Evolutionary conservation across 2,888 invertebrate genomes (phyloP).

Genomic region (Orthosia incerta): DNA sequence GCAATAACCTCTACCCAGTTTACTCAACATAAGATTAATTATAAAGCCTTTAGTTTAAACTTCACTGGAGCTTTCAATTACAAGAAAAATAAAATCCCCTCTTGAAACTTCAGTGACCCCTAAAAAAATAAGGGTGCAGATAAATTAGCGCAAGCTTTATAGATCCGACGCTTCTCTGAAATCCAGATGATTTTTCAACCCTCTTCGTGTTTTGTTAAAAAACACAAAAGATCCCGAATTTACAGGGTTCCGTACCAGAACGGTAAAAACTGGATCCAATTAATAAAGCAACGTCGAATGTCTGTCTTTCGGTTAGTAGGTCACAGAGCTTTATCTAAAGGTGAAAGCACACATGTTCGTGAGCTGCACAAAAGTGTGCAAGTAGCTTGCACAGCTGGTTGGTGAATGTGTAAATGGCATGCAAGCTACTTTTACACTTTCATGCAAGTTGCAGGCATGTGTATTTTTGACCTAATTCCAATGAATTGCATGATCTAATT

Average conservation of each 20-base stretch:
- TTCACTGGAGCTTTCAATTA: background rate
- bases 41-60: background rate
- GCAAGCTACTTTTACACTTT: too few relatives aligned
- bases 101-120: constrained; percentile 23
- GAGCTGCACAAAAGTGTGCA: too few relatives aligned
- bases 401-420: too few relatives aligned
- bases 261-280: background rate
- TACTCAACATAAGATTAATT: background rate
- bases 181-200: constrained; percentile 43
- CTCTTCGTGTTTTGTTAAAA: constrained; percentile 36
- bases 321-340: too few relatives aligned
- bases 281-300: background rate
- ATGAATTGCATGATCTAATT: too few relatives aligned
- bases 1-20: background rate
- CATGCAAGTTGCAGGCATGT: too few relatives aligned
- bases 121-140: constrained; percentile 32
- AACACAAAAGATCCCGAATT: constrained; percentile 32
- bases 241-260: background rate
- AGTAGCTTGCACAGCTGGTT: too few relatives aligned
- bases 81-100: constrained; percentile 32
- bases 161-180: constrained; percentile 8
- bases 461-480: too few relatives aligned
- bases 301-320: background rate
- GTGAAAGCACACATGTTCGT: too few relatives aligned
- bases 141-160: constrained; percentile 37